Base-by-base conservation (phyloP, 2,113 vertebrate species). In the Oncorhynchus mykiss region DNA sequence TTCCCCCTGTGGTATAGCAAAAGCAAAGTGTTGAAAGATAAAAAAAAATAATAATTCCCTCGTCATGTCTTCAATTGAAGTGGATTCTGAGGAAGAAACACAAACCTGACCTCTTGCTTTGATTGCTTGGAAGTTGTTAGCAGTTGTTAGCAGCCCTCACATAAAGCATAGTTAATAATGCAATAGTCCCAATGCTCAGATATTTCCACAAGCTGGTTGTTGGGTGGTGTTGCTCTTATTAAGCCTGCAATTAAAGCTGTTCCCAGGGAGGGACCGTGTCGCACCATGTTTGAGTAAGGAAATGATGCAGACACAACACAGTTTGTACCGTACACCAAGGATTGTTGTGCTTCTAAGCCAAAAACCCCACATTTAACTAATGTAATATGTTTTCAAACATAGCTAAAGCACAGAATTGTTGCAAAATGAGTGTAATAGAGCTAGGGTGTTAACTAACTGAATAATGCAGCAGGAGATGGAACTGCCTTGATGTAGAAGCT, bases 211-310 rank as follows among this genome's bases (percentile, higher is more conserved):
- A 90, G 83, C 79, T 70, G 59, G 82, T 79, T 83, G 84, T 81
- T 85, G 83, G 86, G 87, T 85, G 88, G 79, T 65, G 16, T 76
- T 78, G 64, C 80, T 85, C 84, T 90, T 91, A 91, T 90, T 90
- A 92, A 91, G 83, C 88, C 87, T 85, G 90, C 90, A 92, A 91
- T 93, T 92, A 91, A 88, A 90, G 84, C 77, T 73, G 60, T 87
- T 92, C 87, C 90, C 90, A 84, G 86, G 80, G 88, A 91, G 84
- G 83, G 75, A 74, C 75, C 14, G 76, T 62, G 71, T 70, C 85
- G 81, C 85, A 88, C 87, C 84, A 79, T 84, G 88, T 88, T 90
- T 91, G 86, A 88, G 90, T 90, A 84, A 88, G 85, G 75, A 91
- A 90, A 82, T 51, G 39, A 80, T 45, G 76, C 59, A 1, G 62